Evolutionary conservation across 2,113 vertebrate genomes (phyloP), one percentile per base, ranked within the genome.

Genomic region (Xiphias gladius): DNA sequence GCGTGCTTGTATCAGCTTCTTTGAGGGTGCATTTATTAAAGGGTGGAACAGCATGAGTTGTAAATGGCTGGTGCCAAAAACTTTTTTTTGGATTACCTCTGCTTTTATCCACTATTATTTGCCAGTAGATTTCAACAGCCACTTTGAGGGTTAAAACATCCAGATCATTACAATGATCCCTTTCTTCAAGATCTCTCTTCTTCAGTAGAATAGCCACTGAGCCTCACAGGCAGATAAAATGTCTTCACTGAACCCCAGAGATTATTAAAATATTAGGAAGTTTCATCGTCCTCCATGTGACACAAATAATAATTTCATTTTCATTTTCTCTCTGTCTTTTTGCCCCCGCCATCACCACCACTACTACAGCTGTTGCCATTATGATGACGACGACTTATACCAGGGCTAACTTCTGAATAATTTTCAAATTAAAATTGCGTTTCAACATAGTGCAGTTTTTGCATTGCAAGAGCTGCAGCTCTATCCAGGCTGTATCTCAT

Each of bases 161-260:
- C 5, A 57, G 43, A 57, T 26, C 30, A 50, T 24, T 54, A 54
- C 35, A 30, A 5, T 32, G 26, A 16, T 17, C 48, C 16, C 28
- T 10, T 68, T 39, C 5, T 57, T 46, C 24, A 2, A 22, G 16
- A n/a, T 28, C 4, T 50, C 16, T 35, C 19, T 26, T 68, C 26
- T 24, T 57, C 24, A 6, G 48, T 26, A 28, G 17, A 74, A 50
- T 24, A 0, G 5, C 22, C 30, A 7, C n/a, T 54, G n/a, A 54
- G 26, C 61, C 35, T 76, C 37, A 35, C 37, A 35, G 28, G 55
- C 75, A 26, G n/a, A 68, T 68, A 5, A 26, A n/a, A 61, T 69
- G 3, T 35, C 48, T 19, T 61, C 28, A 20, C 7, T 41, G 52
- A 57, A 57, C 8, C 35, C 20, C 19, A 22, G 50, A 22, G 20